Percentiles rank a stretch among this genome's conserved stretches.
Conservation (phyloP, 2,888 invertebrate genomes). For the Pelosia muscerda region DNA sequence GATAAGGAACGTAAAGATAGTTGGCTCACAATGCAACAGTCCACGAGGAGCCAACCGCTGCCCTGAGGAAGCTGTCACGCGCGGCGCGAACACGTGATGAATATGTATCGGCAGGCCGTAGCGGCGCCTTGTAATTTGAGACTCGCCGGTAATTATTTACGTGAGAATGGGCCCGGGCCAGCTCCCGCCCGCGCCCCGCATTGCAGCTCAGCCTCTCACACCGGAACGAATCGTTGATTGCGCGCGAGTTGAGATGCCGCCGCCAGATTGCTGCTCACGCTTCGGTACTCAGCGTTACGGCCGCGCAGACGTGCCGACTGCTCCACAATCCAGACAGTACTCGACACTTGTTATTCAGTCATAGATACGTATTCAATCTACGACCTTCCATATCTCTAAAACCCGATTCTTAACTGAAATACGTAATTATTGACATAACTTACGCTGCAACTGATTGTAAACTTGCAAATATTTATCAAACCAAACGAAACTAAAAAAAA, state of each 20-base stretch:
- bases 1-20: constrained; percentile 21
- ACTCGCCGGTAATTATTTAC: constrained; percentile 86
- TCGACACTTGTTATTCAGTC: constrained; percentile 35
- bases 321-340: constrained; percentile 30
- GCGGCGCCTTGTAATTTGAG: constrained; percentile 86
- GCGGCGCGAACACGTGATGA: constrained; percentile 83
- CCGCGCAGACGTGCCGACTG: constrained; percentile 49
- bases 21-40: constrained; percentile 23
- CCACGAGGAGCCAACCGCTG: constrained; percentile 44
- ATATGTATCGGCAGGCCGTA: constrained; percentile 81
- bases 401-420: constrained; percentile 8
- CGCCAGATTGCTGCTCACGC: constrained; percentile 77
- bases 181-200: constrained; percentile 49
- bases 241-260: constrained; percentile 78
- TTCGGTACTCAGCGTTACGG: constrained; percentile 56
- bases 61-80: constrained; percentile 85
- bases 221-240: constrained; percentile 85
- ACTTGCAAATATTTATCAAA: neutral
- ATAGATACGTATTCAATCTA: constrained; percentile 17
- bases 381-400: constrained; percentile 21
- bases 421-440: neutral
- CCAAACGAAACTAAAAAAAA: neutral
- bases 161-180: constrained; percentile 78
- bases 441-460: constrained; percentile 9
- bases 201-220: constrained; percentile 47